Evolutionary conservation across 1,140 invertebrate genomes (phyloP), one percentile per base, ranked within the genome.

Genomic region (Drosophila lini): DNA sequence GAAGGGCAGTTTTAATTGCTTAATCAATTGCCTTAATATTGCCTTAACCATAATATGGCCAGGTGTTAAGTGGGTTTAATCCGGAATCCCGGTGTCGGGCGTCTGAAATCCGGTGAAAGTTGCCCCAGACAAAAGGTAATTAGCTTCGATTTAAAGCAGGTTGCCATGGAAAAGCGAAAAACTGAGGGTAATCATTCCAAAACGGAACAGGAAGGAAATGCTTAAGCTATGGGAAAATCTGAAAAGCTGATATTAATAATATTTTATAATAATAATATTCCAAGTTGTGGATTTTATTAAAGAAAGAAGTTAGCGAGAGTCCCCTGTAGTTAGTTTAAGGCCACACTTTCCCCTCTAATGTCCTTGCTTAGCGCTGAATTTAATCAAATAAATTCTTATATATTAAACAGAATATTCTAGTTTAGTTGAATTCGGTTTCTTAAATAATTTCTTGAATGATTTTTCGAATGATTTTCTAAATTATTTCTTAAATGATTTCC

Each of bases 211-310:
- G 82, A 86, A 88, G 83, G 82, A 86, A 86, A 70, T 70, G 71
- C 80, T 80, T 86, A 70, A 88, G 63, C 79, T 47, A 80, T 83
- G 59, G 70, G 56, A 80, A 88, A 80, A 76, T 10, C 25, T n/a
- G n/a, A n/a, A 28, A 28, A 5, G 25, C 4, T 5, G 25, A 28
- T 28, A 28, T 6, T 28, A 28, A 28, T 22, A 22, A 22, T 22
- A 22, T 22, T 22, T 22, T 1, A 22, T 22, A 22, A 22, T 22
- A 22, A 22, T 22, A 22, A 28, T 70, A 68, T 69, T 84, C 59
- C 31, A 36, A 52, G 31, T 25, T 48, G 41, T 19, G 55, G 25
- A 44, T 64, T 38, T 62, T 62, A n/a, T n/a, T n/a, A n/a, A n/a
- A n/a, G n/a, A n/a, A n/a, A n/a, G n/a, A n/a, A n/a, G n/a, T n/a